A percentile compares a stretch with the other conserved stretches of the same genome.
Conservation (phyloP, 2,888 invertebrate species). For the Campoletis raptor region DNA sequence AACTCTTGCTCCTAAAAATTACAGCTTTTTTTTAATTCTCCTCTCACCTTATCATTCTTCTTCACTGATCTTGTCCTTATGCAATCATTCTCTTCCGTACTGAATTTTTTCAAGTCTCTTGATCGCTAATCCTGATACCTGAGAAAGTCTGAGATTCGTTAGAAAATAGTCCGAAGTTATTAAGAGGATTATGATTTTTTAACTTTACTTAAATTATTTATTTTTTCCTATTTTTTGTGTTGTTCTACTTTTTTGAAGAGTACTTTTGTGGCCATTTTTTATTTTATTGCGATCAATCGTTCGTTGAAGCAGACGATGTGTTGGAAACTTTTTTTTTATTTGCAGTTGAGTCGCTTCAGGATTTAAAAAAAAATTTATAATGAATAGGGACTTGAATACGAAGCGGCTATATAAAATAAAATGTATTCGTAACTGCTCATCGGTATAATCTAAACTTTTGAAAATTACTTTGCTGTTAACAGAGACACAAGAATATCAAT, state of each 20-base stretch:
- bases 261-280: no score
- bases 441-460: neutral
- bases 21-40: neutral
- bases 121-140: neutral
- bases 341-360: no score
- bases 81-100: slow-evolving; percentile 1
- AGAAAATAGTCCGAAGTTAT: neutral
- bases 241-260: no score
- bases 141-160: neutral
- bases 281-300: no score
- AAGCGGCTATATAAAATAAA: neutral
- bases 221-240: no score
- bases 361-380: neutral
- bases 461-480: neutral
- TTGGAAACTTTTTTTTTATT: no score
- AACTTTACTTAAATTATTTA: no score
- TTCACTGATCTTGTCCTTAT: neutral
- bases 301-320: no score
- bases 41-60: neutral
- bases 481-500: slow-evolving; percentile 13
- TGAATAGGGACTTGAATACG: neutral
- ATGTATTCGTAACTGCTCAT: neutral
- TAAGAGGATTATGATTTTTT: neutral
- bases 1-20: slow-evolving; percentile 53
- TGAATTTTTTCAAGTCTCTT: neutral